A percentile compares a stretch with the other conserved stretches of the same genome.
These are phyloP conservation scores for Arrhamphus sclerolepis DNA, from an alignment of 2,797 vertebrate species.

Conservation along the genomic window DNA sequence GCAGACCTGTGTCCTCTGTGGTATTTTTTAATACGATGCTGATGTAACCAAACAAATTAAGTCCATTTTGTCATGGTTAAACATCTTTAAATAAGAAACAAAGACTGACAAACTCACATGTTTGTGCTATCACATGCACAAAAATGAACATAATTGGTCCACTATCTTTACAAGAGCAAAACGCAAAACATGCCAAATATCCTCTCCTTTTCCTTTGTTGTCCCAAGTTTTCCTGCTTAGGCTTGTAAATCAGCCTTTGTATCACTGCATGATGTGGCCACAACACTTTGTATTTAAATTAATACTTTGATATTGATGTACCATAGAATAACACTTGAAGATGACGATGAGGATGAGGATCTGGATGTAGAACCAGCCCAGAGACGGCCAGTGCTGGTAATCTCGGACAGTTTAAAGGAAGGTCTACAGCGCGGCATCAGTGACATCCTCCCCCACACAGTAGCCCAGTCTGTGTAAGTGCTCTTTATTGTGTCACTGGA, in stretches of 20 bases:
- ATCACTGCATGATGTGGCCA: neutral
- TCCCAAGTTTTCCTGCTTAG: no score
- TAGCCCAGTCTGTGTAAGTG: constrained; percentile 84
- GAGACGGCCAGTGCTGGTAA: constrained; percentile 81
- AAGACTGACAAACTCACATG: no score
- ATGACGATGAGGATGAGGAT: constrained; percentile 82
- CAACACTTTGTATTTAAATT: neutral
- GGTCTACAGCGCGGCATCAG: constrained; percentile 81
- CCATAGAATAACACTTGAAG: constrained; percentile 82
- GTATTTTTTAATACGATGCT: no score
- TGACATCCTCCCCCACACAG: constrained; percentile 84
- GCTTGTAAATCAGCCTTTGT: neutral
- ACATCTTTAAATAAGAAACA: no score
- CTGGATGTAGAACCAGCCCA: constrained; percentile 78
- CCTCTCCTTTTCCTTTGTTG: no score
- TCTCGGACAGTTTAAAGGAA: constrained; percentile 84
- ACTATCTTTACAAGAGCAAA: no score
- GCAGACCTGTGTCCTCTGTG: no score
- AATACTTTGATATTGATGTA: constrained; percentile 22
- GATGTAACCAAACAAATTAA: no score
- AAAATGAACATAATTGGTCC: no score
- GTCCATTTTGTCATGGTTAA: no score
- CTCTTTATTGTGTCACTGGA: neutral
- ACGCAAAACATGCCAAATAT: no score
- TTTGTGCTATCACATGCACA: no score